Evolutionary conservation across 2,113 vertebrate genomes (phyloP), one percentile per base, ranked within the genome.

Genomic region (Cebidichthys violaceus): DNA sequence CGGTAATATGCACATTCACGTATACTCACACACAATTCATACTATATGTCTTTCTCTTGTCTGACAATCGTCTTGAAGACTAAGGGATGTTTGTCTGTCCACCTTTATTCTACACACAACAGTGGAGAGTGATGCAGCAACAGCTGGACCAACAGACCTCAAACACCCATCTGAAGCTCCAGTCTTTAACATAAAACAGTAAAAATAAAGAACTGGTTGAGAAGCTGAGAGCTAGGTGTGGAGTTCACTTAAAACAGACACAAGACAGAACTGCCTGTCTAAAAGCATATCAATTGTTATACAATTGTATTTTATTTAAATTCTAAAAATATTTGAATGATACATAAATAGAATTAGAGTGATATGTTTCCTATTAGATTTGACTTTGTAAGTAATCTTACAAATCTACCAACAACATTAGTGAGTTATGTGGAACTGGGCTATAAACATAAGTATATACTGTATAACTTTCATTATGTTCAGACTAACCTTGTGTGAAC

Each of bases 1-100:
- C 13, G 9, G 83, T 96, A 9, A 10, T 79, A 0, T 57, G 17
- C 33, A 60, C 4, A 66, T 45, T 73, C 52, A 70, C 39, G 22
- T 22, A 66, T 3, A 70, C n/a, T 20, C 55, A 66, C 47, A 68
- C 39, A 54, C 29, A 27, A 9, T 59, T 43, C 2, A 0, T 17
- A 14, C 9, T 52, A n/a, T 24, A 9, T 41, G 31, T 60, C n/a
- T 20, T 57, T 54, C 27, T 17, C 22, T 33, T 75, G 27, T 67
- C 1, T 0, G 13, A 41, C 50, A 81, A 31, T 14, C n/a, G 1
- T 4, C 35, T 64, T 84, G 31, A 57, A 22, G 27, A 54, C 47
- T 72, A 50, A 79, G 5, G 9, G 20, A 22, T 73, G 17, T 52
- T 55, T 66, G 14, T 61, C 18, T 72, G 66, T 37, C 6, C 0